Percentiles rank a stretch among this genome's conserved stretches.
Evolutionary conservation across 2,797 vertebrate species (phyloP).

Genomic region (Lophius americanus): DNA sequence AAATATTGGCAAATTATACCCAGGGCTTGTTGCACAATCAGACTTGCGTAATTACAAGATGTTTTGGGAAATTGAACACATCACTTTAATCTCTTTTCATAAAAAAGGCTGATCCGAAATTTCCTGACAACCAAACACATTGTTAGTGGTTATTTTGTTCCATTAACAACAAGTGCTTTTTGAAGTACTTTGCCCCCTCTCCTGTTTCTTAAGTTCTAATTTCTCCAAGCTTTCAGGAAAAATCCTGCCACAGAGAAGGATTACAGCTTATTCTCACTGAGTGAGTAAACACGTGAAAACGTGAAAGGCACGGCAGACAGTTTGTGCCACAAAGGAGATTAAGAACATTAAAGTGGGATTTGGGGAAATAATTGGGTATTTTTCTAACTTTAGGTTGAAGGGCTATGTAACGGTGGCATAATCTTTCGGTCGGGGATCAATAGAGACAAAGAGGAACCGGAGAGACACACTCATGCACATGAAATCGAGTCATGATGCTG

Average conservation of each 20-base stretch:
- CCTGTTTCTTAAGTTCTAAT: conserved; percentile 56
- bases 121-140: conserved; percentile 49
- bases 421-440: conserved; percentile 47
- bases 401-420: conserved; percentile 48
- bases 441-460: conserved; percentile 11
- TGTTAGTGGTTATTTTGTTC: conserved; percentile 53
- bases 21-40: conserved; percentile 35
- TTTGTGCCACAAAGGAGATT: conserved; percentile 79
- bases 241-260: conserved; percentile 73
- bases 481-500: not conserved
- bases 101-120: conserved; percentile 27
- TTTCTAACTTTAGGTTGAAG: conserved; percentile 63
- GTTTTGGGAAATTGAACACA: conserved; percentile 39
- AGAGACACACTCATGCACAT: not conserved
- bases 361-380: conserved; percentile 71
- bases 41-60: conserved; percentile 40
- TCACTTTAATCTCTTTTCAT: conserved; percentile 39
- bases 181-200: conserved; percentile 63
- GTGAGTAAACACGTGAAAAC: conserved; percentile 74
- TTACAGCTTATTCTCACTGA: conserved; percentile 76
- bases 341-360: conserved; percentile 79
- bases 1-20: conserved; percentile 15
- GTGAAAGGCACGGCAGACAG: conserved; percentile 67
- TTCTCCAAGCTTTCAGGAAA: conserved; percentile 65
- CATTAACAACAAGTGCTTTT: conserved; percentile 57